A percentile compares a stretch with the other conserved stretches of the same genome.
phyloP scores from a whole-genome alignment of 2,888 invertebrate genomes.

The Scelioninae gen. 2 region DNA sequence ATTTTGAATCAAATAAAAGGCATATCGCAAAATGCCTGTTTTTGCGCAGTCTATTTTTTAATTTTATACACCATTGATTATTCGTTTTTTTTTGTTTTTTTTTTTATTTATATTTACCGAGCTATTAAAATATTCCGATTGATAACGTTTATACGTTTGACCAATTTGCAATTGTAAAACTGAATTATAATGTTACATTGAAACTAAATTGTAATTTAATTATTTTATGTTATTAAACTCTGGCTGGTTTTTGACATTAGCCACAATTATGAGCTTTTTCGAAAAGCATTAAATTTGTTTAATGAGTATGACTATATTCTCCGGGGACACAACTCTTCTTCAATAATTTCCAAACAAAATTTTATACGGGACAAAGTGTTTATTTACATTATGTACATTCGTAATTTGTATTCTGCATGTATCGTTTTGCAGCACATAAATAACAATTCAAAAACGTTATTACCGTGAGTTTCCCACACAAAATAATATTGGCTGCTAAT shows the following conservation, averaged over 20 bases:
- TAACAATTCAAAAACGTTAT: neutral
- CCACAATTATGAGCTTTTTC: neutral
- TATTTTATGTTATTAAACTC: neutral
- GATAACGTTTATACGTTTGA: too few species aligned
- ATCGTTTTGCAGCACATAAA: neutral
- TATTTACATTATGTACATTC: conserved; percentile 48
- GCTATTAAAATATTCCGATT: too few species aligned
- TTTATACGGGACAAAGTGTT: conserved; percentile 11
- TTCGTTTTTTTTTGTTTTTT: too few species aligned
- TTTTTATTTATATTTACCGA: too few species aligned
- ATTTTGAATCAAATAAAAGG: too few species aligned
- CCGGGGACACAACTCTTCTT: conserved; percentile 24
- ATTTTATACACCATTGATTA: too few species aligned
- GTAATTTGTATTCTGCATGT: conserved; percentile 4
- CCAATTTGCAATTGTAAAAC: too few species aligned
- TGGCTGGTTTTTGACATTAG: neutral
- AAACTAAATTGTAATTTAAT: neutral
- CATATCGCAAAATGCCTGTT: too few species aligned
- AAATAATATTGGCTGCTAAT: neutral
- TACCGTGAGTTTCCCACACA: neutral
- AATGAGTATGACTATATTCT: conserved; percentile 23
- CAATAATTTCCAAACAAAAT: conserved; percentile 2
- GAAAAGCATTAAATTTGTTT: conserved; percentile 5
- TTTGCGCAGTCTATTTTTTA: too few species aligned
- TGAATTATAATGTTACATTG: too few species aligned